These are phyloP conservation scores for Pandemis heparana DNA, from an alignment of 2,888 invertebrate species.

Conservation along the genomic window DNA sequence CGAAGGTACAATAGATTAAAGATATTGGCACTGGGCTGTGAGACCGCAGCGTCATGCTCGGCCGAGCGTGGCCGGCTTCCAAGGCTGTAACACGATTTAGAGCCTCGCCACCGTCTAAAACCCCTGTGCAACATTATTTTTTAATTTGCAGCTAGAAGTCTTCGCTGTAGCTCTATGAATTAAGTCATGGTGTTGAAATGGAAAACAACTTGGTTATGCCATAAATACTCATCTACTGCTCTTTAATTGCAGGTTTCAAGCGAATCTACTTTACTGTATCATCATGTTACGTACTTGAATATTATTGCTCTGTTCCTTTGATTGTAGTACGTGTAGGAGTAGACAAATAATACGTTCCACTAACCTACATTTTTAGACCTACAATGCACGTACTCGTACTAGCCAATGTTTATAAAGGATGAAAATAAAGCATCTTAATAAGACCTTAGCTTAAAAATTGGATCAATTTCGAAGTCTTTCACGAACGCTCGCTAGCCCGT, in stretches of 20 bases:
- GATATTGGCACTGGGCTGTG: conserved; percentile 69
- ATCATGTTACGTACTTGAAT: not conserved
- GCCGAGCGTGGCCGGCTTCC: conserved; percentile 75
- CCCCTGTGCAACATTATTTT: conserved; percentile 62
- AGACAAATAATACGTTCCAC: not conserved
- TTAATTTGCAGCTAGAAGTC: conserved; percentile 47
- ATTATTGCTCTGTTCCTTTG: not conserved
- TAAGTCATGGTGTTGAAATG: conserved; percentile 31
- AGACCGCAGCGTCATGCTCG: conserved; percentile 74
- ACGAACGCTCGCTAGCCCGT: conserved; percentile 12
- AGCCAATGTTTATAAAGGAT: not conserved
- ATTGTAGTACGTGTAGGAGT: not conserved
- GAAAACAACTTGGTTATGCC: conserved; percentile 19
- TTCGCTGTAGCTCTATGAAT: conserved; percentile 46
- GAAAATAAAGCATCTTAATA: not conserved
- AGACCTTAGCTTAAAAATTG: not conserved
- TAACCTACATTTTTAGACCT: not conserved
- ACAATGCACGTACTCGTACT: not conserved
- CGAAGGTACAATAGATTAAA: conserved; percentile 67
- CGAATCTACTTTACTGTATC: not conserved
- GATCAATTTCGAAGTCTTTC: conserved; percentile 4
- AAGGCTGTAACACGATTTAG: conserved; percentile 79
- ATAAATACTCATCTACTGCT: not conserved
- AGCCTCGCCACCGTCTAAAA: conserved; percentile 62
- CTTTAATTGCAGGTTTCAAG: conserved; percentile 1